Evolutionary conservation across 2,888 invertebrate species (phyloP).

Genomic region (Acanthacorydalis orientalis): DNA sequence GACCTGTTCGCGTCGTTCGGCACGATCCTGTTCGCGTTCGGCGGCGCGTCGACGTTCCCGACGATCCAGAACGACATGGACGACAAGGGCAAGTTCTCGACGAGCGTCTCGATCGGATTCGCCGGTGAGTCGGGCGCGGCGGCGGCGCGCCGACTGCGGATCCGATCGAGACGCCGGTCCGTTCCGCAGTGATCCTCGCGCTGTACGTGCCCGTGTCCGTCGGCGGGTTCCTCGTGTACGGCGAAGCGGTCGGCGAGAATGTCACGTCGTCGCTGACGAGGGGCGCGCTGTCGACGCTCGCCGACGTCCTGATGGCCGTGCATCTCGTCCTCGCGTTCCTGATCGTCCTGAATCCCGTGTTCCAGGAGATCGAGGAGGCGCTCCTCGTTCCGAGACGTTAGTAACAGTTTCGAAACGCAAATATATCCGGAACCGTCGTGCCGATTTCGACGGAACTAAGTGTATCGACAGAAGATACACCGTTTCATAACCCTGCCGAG

Average conservation of each 20-base stretch:
- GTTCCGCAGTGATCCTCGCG: conserved; percentile 31
- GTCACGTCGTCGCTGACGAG: conserved; percentile 35
- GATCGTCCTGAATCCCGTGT: conserved; percentile 53
- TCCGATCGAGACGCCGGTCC: too few relatives aligned
- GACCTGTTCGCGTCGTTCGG: conserved; percentile 55
- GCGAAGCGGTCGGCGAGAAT: conserved; percentile 40
- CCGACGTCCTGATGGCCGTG: conserved; percentile 42
- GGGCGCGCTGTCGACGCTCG: conserved; percentile 35
- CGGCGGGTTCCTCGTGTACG: conserved; percentile 45
- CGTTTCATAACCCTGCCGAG: too few relatives aligned
- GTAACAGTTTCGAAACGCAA: too few relatives aligned
- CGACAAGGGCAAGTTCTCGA: conserved; percentile 45
- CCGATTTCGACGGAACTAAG: too few relatives aligned
- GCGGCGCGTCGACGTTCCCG: conserved; percentile 59
- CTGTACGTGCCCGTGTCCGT: conserved; percentile 42
- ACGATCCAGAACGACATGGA: conserved; percentile 66
- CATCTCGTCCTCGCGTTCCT: conserved; percentile 50
- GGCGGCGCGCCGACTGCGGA: too few relatives aligned
- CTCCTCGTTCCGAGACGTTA: conserved; percentile 42
- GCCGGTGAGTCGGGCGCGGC: conserved; percentile 27
- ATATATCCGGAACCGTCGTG: too few relatives aligned
- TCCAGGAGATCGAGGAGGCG: conserved; percentile 50
- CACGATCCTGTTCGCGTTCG: conserved; percentile 52
- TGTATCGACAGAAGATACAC: too few relatives aligned
- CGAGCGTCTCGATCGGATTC: conserved; percentile 42